Percentiles rank a stretch among this genome's conserved stretches.
Conservation (phyloP, 2,113 vertebrate genomes). For the Zosterops hypoxanthus region DNA sequence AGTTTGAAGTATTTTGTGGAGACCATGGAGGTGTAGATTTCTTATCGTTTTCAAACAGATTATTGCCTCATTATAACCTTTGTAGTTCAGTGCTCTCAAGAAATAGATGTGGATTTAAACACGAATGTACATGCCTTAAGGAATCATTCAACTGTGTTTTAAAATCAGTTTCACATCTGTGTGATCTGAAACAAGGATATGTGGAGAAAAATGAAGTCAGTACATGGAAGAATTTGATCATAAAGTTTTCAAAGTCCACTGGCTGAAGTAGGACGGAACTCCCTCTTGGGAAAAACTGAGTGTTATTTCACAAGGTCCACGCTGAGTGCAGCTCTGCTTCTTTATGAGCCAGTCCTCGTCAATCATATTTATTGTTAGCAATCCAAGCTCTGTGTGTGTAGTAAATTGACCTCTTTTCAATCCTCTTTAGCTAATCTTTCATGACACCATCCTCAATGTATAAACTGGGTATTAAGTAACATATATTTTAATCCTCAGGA, state of each 20-base stretch:
- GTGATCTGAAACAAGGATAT: not conserved
- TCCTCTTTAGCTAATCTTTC: slow-evolving; percentile 10
- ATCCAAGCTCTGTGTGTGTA: not conserved
- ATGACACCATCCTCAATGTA: not conserved
- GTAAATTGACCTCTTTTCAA: slow-evolving; percentile 3
- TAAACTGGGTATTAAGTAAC: not conserved
- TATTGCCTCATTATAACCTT: not conserved
- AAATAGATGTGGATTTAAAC: not conserved
- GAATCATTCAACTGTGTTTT: not conserved
- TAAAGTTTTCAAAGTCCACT: not conserved
- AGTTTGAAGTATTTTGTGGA: not conserved
- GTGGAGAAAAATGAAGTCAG: not conserved
- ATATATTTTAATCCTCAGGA: not conserved
- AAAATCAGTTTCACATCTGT: not conserved
- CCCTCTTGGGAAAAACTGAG: not conserved
- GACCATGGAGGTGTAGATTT: not conserved
- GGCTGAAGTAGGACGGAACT: not conserved
- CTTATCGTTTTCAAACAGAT: not conserved
- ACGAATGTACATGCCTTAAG: not conserved
- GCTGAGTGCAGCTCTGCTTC: not conserved
- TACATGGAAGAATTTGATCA: not conserved
- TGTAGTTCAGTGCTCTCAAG: not conserved
- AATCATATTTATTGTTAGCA: not conserved
- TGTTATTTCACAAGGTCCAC: not conserved
- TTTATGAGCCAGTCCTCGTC: not conserved